Base-by-base conservation (phyloP, 2,113 vertebrate genomes). In the Aptenodytes patagonicus region DNA sequence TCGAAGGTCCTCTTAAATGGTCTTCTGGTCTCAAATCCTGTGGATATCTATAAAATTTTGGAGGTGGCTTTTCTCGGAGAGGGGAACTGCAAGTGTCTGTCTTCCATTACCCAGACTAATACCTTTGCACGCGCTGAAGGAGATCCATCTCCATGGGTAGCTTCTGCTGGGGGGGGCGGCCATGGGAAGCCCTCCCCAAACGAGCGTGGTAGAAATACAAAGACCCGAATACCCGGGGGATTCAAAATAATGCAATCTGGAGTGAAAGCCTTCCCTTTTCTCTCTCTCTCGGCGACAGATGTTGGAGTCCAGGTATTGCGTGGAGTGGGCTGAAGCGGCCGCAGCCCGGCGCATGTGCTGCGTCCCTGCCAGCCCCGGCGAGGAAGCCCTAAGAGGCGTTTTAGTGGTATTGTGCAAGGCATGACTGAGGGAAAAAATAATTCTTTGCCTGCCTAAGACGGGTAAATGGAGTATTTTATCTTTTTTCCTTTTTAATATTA, bases 281-380 rank as follows among this genome's bases (percentile, higher is more conserved):
- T 65, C 15, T 55, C 42, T 76, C 31, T 38, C 29, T 13, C 7
- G 10, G 62, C 4, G 7, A 14, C n/a, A 65, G 79, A 42, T 54
- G 51, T n/a, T 93, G 82, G 46, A 70, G 57, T 55, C 62, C 51
- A 72, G 83, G 49, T 71, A 31, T 1, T 22, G 29, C 66, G 16
- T 3, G 9, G 77, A 36, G 38, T 10, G 70, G 40, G 78, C 78
- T 75, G 80, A 38, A 60, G 38, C 7, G 10, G 60, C 51, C 13
- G 0, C 68, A 44, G 70, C 80, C 75, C 4, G 0, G 5, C 2
- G 0, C 9, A 1, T 9, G 62, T 13, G 46, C 60, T 57, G 28
- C 19, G 0, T 49, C 47, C 75, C 51, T 36, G 34, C 58, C 64
- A 60, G n/a, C 42, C 29, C 22, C 7, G 1, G 6, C 3, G 2